Evolutionary conservation across 2,113 vertebrate species (phyloP).

Genomic region (Equus przewalskii): DNA sequence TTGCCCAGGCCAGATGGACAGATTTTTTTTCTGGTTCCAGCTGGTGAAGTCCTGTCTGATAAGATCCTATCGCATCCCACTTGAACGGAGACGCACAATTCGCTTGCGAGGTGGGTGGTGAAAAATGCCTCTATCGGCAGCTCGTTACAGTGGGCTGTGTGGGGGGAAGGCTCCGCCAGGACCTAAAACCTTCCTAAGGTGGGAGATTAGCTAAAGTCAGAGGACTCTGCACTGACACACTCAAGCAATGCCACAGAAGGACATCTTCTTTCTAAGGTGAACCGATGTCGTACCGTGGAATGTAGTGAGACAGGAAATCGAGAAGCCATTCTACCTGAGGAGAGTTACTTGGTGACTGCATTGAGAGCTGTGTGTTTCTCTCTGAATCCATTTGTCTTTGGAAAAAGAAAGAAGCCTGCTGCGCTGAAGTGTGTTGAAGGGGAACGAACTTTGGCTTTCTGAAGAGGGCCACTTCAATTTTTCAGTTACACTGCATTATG

Average conservation of each 20-base stretch:
- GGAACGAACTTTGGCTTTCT: background rate
- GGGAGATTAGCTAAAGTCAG: no score
- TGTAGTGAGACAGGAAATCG: background rate
- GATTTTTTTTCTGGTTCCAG: constrained; percentile 76
- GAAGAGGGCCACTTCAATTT: background rate
- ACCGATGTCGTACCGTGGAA: background rate
- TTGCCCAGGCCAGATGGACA: constrained; percentile 83
- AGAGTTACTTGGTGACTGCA: background rate
- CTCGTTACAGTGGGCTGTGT: background rate
- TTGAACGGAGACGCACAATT: constrained; percentile 57
- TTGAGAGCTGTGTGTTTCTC: background rate
- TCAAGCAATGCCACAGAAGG: no score
- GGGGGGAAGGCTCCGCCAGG: background rate
- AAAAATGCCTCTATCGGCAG: background rate
- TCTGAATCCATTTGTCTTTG: background rate
- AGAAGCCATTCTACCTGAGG: background rate
- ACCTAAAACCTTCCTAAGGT: background rate
- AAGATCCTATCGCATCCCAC: constrained; percentile 62
- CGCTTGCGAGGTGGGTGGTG: background rate
- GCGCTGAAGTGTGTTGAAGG: background rate
- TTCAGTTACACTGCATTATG: background rate
- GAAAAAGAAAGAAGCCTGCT: constrained; percentile 52
- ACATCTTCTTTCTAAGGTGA: background rate
- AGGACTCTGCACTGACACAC: no score
- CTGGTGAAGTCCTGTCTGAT: constrained; percentile 78